These are phyloP conservation scores for Telenomus remus DNA, from an alignment of 1,140 invertebrate genomes.

Conservation along the genomic window DNA sequence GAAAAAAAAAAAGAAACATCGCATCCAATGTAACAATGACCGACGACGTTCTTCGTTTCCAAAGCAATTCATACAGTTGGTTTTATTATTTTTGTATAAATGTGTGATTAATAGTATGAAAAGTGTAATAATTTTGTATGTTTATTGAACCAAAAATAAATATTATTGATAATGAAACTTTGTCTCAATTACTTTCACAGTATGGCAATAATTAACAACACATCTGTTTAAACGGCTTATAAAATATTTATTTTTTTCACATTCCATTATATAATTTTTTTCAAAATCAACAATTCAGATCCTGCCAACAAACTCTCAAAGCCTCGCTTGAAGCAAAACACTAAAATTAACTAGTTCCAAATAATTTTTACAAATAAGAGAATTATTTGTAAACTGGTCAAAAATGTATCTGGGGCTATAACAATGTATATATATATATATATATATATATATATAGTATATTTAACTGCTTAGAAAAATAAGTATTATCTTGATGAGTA, in stretches of 20 bases:
- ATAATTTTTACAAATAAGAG: no score
- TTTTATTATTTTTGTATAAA: slow-evolving; percentile 75
- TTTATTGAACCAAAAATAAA: slow-evolving; percentile 77
- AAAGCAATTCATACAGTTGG: slow-evolving; percentile 56
- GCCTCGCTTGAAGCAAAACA: no score
- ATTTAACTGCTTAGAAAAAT: neutral
- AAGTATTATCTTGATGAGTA: neutral
- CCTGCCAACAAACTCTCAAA: no score
- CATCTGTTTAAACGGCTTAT: neutral
- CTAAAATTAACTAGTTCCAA: no score
- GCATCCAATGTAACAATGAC: slow-evolving; percentile 50
- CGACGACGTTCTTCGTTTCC: slow-evolving; percentile 68
- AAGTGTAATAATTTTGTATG: slow-evolving; percentile 77
- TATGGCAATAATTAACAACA: no score
- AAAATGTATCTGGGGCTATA: no score
- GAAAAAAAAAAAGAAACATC: slow-evolving; percentile 53
- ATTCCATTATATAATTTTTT: no score
- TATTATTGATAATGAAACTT: slow-evolving; percentile 75
- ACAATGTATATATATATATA: no score
- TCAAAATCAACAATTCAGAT: no score
- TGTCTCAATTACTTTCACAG: no score
- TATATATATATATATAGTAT: no score
- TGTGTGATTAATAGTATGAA: slow-evolving; percentile 75
- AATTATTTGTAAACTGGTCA: no score
- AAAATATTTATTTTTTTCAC: slow-evolving; percentile 12